These are phyloP conservation scores for Nowickia ferox DNA, from an alignment of 2,888 invertebrate genomes.

Conservation along the genomic window DNA sequence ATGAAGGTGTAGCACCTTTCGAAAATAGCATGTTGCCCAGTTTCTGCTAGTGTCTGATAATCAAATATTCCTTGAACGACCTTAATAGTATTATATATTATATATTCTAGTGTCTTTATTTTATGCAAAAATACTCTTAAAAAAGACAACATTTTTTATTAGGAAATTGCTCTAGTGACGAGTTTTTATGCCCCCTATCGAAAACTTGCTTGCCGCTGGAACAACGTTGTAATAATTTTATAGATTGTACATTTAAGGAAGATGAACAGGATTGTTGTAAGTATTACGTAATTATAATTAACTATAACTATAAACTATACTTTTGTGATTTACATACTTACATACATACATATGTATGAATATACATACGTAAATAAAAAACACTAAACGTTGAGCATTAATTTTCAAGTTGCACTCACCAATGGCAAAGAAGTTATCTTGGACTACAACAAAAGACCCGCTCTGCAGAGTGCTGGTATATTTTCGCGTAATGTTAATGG, in stretches of 20 bases:
- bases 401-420: slow-evolving; percentile 86
- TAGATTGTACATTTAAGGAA: slow-evolving; percentile 88
- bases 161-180: slow-evolving; percentile 85
- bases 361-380: neutral
- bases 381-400: slow-evolving; percentile 74
- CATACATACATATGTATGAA: neutral
- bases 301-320: too few species aligned
- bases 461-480: slow-evolving; percentile 86
- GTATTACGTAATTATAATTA: slow-evolving; percentile 77
- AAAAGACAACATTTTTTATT: neutral
- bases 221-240: slow-evolving; percentile 86
- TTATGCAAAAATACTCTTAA: neutral
- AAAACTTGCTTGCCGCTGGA: slow-evolving; percentile 86
- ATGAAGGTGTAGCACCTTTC: too few species aligned
- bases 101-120: neutral
- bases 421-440: slow-evolving; percentile 86
- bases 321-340: too few species aligned
- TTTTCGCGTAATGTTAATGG: slow-evolving; percentile 86
- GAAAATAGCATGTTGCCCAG: too few species aligned
- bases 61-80: too few species aligned
- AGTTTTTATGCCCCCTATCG: slow-evolving; percentile 87
- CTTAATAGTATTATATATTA: too few species aligned
- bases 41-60: too few species aligned
- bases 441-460: slow-evolving; percentile 86
- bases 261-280: slow-evolving; percentile 92